Conservation (phyloP, 2,888 invertebrate species). For the Noctua comes region DNA sequence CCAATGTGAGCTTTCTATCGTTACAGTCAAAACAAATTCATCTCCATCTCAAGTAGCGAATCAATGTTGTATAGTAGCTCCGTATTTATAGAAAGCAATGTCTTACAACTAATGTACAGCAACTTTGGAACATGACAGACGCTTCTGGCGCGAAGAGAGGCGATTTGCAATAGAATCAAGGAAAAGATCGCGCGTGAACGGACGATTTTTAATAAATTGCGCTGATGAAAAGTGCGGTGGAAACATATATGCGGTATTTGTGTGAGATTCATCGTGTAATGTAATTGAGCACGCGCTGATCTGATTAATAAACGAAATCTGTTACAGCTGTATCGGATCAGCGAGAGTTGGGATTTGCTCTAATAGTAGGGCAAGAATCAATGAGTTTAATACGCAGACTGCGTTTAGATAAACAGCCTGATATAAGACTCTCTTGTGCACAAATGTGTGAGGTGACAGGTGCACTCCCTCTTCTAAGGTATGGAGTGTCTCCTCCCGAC, state of each 20-base stretch:
- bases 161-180: not conserved
- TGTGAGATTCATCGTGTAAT: not conserved
- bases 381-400: not conserved
- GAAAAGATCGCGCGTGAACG: not conserved
- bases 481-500: too few species aligned
- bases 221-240: not conserved
- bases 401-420: not conserved
- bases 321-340: not conserved
- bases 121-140: not conserved
- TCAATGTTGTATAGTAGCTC: not conserved
- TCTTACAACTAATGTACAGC: too few species aligned
- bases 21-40: not conserved
- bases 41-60: not conserved
- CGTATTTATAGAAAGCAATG: not conserved
- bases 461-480: not conserved
- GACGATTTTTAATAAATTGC: conserved; percentile 33
- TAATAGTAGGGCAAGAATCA: not conserved
- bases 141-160: not conserved
- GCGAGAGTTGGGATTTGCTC: not conserved
- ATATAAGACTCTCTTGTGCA: not conserved
- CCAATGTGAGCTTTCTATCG: not conserved
- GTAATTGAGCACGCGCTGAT: not conserved
- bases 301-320: conserved; percentile 13
- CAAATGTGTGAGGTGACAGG: not conserved
- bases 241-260: not conserved